Evolutionary conservation across 2,797 vertebrate genomes (phyloP), one percentile per base, ranked within the genome.

Genomic region (Lepus townsendii): DNA sequence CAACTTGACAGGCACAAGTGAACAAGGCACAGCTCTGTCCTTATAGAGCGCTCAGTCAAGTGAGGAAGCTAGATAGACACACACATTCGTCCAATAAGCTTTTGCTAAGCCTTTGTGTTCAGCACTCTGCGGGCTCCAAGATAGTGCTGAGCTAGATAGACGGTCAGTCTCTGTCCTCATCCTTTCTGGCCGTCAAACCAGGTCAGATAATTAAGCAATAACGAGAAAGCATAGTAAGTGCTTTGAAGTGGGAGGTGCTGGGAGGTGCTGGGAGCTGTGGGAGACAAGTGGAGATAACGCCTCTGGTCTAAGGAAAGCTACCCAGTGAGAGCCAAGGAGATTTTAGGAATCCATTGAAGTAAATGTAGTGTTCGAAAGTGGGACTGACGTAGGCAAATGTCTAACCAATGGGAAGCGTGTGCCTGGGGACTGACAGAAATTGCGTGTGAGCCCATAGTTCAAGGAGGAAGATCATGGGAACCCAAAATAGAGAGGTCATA

Each of bases 141-240:
- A 19, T 30, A 57, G 38, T 38, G 13, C 62, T 82, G 72, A 95
- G 88, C 90, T 92, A 90, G 92, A 22, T n/a, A 83, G 80, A 82
- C 38, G 50, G 30, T 26, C 24, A 50, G 73, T 57, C 54, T 82
- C 63, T 65, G 9, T 62, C 88, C 27, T 83, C 88, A 91, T 17
- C 30, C 63, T 65, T 72, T 47, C 14, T 57, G 42, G 88, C 24
- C 30, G 79, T 66, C 54, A 86, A 87, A 20, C 38, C 35, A 85
- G 38, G 30, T 90, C 73, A 94, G 77, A 82, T 71, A 89, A 79
- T 47, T 71, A 89, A 93, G 38, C 38, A 26, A 19, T 83, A 32
- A 62, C 83, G 80, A 71, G 35, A 90, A 83, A 88, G 42, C 42
- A 42, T 68, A 71, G 12, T 84, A 54, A 95, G 65, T 77, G 60